Base-by-base conservation (phyloP, 2,888 invertebrate species). In the Agrochola macilenta region DNA sequence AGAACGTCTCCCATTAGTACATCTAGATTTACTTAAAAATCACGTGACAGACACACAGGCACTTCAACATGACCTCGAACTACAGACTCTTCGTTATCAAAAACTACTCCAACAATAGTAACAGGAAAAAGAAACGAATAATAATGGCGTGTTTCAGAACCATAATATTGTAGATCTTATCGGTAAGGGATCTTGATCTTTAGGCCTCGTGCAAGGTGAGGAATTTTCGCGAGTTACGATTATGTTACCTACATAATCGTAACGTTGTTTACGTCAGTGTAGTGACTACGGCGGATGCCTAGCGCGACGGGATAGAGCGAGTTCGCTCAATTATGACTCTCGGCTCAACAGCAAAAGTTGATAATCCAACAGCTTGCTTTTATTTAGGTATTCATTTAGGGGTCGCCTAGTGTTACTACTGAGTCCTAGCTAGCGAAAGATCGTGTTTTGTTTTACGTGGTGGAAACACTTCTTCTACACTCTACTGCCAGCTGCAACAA, bases 51-150 rank as follows among this genome's bases (percentile, higher is more conserved):
- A 35, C 54, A 52, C 30, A 58, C 52, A 35, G 17, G 64, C 57
- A 60, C 14, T 39, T 12, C 57, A 60, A 46, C 39, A 30, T 54
- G 65, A 69, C 86, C 74, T 86, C 83, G 79, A 83, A 72, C 70
- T 57, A 26, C 60, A 57, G n/a, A 35, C 26, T 65, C 54, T 60
- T 69, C 61, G 63, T 72, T 85, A 61, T 69, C 69, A 63, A 74
- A 71, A 63, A 49, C 46, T 57, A 57, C 58, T 43, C 0, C 0
- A 64, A 83, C 74, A 86, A 78, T 69, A 43, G 79, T 26, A 66
- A 83, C 74, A 83, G 87, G 84, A 83, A 83, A 83, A 65, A 43
- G 35, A 61, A 58, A 60, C 71, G 63, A 86, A 83, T 68, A 73
- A 65, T 69, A 72, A 68, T 71, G 30, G 74, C 69, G 43, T 65